phyloP scores from a whole-genome alignment of 2,888 invertebrate species.

The Trichopoda pennipes region DNA sequence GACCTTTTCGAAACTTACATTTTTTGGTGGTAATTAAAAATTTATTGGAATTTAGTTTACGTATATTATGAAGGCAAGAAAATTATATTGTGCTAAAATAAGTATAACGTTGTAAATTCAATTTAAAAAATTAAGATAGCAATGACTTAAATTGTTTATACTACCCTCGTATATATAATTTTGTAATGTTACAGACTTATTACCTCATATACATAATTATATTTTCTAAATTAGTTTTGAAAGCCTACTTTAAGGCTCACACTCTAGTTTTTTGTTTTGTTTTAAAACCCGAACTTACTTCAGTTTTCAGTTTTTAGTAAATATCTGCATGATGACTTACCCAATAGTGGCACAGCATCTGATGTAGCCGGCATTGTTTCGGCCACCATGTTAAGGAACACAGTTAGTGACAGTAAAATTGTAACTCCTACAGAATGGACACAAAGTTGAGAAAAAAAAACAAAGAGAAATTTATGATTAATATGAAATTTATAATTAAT shows the following conservation, averaged over 20 bases:
- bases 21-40: no score
- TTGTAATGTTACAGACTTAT: no score
- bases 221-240: constrained; percentile 16
- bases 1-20: no score
- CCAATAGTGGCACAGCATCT: constrained; percentile 93
- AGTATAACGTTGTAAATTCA: no score
- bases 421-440: constrained; percentile 89
- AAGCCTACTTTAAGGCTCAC: constrained; percentile 34
- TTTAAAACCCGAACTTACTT: constrained; percentile 28
- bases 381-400: constrained; percentile 98
- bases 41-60: no score
- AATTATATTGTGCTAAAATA: no score
- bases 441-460: background rate
- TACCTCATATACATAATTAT: no score
- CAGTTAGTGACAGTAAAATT: constrained; percentile 97
- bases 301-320: constrained; percentile 15
- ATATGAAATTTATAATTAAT: background rate
- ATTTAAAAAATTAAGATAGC: no score
- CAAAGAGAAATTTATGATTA: constrained; percentile 6
- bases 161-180: no score
- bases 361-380: constrained; percentile 99
- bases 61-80: no score
- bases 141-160: no score
- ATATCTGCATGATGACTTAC: constrained; percentile 80
- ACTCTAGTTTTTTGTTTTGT: background rate